phyloP scores from a whole-genome alignment of 2,888 invertebrate species.

The Cantharis nigra region DNA sequence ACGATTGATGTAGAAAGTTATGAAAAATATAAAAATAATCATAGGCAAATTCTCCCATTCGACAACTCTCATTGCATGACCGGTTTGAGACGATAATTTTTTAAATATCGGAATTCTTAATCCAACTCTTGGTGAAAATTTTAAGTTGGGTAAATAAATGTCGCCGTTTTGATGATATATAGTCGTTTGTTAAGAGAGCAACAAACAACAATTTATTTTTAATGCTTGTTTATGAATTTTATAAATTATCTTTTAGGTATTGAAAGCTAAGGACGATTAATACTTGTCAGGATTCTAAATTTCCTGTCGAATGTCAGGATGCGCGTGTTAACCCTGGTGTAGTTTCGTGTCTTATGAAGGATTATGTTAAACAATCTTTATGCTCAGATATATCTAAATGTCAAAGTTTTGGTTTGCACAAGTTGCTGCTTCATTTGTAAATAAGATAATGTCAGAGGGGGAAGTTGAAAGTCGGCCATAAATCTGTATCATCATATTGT shows the following conservation, averaged over 20 bases:
- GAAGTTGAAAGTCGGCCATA: conserved; percentile 25
- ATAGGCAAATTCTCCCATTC: too few species aligned
- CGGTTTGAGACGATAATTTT: background rate
- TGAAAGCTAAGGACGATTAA: conserved; percentile 10
- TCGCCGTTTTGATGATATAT: background rate
- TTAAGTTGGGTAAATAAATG: background rate
- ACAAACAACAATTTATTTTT: background rate
- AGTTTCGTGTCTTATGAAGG: conserved; percentile 22
- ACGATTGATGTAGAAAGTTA: too few species aligned
- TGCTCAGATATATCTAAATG: conserved; percentile 23
- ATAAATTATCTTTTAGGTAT: background rate
- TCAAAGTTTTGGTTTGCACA: conserved; percentile 29
- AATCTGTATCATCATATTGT: conserved; percentile 25
- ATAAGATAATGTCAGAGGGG: conserved; percentile 26
- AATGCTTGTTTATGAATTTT: background rate
- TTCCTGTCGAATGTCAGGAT: conserved; percentile 11
- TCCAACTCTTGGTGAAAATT: background rate
- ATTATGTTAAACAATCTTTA: conserved; percentile 24
- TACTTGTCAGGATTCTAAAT: conserved; percentile 8
- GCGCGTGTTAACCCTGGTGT: conserved; percentile 10
- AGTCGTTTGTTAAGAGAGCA: background rate
- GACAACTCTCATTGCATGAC: too few species aligned
- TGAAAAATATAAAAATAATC: too few species aligned
- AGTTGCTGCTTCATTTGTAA: conserved; percentile 29
- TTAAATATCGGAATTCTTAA: background rate